Conservation (phyloP, 2,888 invertebrate genomes). For the Andrena fulva region DNA sequence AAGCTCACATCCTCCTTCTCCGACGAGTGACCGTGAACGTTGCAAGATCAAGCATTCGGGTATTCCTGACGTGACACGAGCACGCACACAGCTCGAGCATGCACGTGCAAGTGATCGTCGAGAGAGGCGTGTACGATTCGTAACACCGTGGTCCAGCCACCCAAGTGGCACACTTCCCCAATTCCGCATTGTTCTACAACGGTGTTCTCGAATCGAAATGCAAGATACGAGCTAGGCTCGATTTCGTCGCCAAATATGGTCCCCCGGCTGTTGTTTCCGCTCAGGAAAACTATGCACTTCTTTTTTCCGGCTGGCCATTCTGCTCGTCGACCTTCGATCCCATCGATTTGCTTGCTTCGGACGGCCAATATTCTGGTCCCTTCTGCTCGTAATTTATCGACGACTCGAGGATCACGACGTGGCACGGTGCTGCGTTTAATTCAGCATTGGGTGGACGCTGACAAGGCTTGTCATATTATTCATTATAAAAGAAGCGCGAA, state of each 20-base stretch:
- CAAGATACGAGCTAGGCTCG: slow-evolving; percentile 38
- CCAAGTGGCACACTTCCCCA: slow-evolving; percentile 60
- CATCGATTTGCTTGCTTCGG: slow-evolving; percentile 35
- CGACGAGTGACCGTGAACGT: slow-evolving; percentile 25
- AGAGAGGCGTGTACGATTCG: slow-evolving; percentile 31
- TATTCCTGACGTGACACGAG: background rate
- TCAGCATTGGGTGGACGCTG: background rate
- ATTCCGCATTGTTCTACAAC: slow-evolving; percentile 55
- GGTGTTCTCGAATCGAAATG: slow-evolving; percentile 34
- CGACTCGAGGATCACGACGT: background rate
- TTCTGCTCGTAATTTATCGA: slow-evolving; percentile 20
- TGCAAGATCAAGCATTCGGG: slow-evolving; percentile 16
- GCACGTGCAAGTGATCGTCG: slow-evolving; percentile 9
- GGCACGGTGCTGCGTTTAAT: background rate
- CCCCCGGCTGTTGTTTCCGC: slow-evolving; percentile 29
- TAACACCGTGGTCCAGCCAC: slow-evolving; percentile 24
- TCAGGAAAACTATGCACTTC: slow-evolving; percentile 30
- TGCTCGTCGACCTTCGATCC: slow-evolving; percentile 33
- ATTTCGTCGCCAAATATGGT: slow-evolving; percentile 33
- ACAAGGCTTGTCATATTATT: no score
- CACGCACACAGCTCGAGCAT: background rate
- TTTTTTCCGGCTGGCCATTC: slow-evolving; percentile 21
- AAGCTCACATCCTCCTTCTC: slow-evolving; percentile 22
- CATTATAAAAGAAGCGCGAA: no score
- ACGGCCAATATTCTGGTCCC: slow-evolving; percentile 28